Evolutionary conservation across 2,888 invertebrate species (phyloP).

Genomic region (Cyaniris semiargus): DNA sequence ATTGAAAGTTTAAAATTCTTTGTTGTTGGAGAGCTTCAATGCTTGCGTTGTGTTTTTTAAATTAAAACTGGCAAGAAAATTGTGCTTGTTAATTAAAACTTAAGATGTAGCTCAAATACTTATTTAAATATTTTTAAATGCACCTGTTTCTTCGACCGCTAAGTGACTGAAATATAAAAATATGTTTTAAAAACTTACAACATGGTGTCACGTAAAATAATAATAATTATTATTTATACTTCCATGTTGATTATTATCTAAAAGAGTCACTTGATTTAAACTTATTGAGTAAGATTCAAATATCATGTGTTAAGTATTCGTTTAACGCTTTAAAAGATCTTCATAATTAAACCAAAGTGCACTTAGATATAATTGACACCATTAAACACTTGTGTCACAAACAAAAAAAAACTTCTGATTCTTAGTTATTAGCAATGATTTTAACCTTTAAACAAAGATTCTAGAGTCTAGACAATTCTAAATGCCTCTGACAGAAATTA

Average conservation of each 20-base stretch:
- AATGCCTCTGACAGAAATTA: neutral
- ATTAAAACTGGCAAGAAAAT: slow-evolving; percentile 6
- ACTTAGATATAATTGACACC: too few relatives aligned
- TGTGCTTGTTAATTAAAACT: slow-evolving; percentile 21
- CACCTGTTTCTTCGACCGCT: neutral
- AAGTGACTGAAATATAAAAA: neutral
- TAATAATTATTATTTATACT: too few relatives aligned
- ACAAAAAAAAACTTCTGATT: too few relatives aligned
- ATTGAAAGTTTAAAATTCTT: slow-evolving; percentile 2
- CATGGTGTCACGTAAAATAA: too few relatives aligned
- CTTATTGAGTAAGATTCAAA: too few relatives aligned
- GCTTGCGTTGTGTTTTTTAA: neutral
- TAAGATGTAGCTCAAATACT: neutral
- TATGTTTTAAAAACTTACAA: neutral
- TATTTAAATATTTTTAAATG: neutral
- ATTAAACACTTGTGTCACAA: too few relatives aligned
- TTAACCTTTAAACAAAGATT: neutral
- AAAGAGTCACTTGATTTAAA: too few relatives aligned
- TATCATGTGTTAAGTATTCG: too few relatives aligned
- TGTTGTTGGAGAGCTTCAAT: neutral
- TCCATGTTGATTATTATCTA: too few relatives aligned
- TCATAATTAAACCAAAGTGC: too few relatives aligned
- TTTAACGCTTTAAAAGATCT: too few relatives aligned
- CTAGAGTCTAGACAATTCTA: neutral
- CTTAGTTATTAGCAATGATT: neutral